These are phyloP conservation scores for Peromyscus melanophrys DNA, from an alignment of 2,797 vertebrate species.

Conservation along the genomic window DNA sequence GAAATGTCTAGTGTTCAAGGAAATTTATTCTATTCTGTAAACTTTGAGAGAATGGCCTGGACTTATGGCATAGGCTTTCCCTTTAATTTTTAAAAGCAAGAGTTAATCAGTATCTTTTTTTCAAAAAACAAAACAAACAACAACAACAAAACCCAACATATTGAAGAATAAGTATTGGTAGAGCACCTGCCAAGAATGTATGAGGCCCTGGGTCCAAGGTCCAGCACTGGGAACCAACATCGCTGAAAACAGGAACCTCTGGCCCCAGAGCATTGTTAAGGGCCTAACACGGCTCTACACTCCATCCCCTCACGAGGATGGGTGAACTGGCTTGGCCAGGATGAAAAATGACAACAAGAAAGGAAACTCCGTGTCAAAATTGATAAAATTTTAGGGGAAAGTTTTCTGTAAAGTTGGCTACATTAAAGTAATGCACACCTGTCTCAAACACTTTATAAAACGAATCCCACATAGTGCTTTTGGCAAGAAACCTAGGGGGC, in stretches of 20 bases:
- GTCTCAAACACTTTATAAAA: constrained; percentile 16
- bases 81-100: constrained; percentile 53
- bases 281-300: not conserved
- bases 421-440: not conserved
- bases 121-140: not conserved
- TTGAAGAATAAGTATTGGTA: not conserved
- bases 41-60: constrained; percentile 41
- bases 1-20: constrained; percentile 31
- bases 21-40: constrained; percentile 28
- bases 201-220: no score
- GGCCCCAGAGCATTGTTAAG: not conserved
- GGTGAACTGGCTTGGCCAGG: not conserved
- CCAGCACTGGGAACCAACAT: not conserved
- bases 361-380: not conserved
- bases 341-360: constrained; percentile 20
- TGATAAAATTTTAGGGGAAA: constrained; percentile 47
- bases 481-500: not conserved
- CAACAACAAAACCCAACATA: not conserved
- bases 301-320: not conserved
- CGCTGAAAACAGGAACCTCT: constrained; percentile 31
- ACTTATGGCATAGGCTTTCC: not conserved
- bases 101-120: constrained; percentile 34
- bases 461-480: not conserved
- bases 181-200: not conserved
- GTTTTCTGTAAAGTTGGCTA: not conserved